Conservation (phyloP, 2,797 vertebrate species). For the Scleropages formosus region DNA sequence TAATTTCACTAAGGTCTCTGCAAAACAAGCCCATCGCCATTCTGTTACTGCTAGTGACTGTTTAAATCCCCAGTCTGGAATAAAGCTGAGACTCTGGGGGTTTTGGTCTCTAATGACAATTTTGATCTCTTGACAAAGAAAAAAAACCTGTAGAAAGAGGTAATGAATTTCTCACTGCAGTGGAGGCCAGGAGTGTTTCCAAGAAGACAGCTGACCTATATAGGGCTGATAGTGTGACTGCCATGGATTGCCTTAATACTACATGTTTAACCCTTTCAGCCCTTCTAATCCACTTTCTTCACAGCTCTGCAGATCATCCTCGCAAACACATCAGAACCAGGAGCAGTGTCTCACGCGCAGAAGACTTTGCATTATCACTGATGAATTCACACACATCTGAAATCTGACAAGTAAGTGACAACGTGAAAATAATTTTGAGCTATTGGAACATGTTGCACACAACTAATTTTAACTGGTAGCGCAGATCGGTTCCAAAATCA, state of each 20-base stretch:
- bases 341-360: neutral
- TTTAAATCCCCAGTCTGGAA: too few relatives aligned
- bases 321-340: neutral
- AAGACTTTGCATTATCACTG: slow-evolving; percentile 1
- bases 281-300: neutral
- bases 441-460: neutral
- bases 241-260: neutral
- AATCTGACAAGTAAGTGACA: neutral
- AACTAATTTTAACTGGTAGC: neutral
- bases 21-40: too few relatives aligned
- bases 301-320: too few relatives aligned
- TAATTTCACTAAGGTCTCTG: too few relatives aligned
- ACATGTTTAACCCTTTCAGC: neutral
- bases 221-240: neutral
- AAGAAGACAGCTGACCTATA: slow-evolving; percentile 21
- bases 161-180: slow-evolving; percentile 8
- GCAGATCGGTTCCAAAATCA: neutral
- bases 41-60: too few relatives aligned
- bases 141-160: slow-evolving; percentile 16
- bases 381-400: neutral
- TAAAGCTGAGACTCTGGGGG: too few relatives aligned
- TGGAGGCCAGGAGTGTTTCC: slow-evolving; percentile 6
- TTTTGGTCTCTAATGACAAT: neutral
- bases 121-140: neutral
- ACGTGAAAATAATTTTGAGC: slow-evolving; percentile 20